Percentiles rank a stretch among this genome's conserved stretches.
Conservation (phyloP, 2,888 invertebrate genomes). For the Tortrix viridana region DNA sequence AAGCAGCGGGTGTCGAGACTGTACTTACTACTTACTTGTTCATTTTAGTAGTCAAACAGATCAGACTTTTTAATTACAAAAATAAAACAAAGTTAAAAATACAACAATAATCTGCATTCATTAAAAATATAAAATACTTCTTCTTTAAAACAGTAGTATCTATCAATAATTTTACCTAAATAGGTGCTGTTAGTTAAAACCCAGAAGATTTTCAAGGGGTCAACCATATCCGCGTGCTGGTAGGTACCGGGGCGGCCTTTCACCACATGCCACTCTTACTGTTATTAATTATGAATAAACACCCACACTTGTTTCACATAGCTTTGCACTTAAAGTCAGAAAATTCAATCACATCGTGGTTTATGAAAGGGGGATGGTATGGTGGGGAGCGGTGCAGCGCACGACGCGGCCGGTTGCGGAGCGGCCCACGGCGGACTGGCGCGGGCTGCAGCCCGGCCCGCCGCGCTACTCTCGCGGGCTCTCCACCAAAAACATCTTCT, state of each 20-base stretch:
- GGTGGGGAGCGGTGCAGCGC: conserved; percentile 43
- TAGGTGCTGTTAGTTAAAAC: conserved; percentile 93
- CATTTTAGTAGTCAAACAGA: not conserved
- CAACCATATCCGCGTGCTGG: conserved; percentile 87
- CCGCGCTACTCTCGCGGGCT: conserved; percentile 68
- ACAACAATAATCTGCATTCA: not conserved
- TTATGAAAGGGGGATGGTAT: conserved; percentile 46
- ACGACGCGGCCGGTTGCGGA: conserved; percentile 65
- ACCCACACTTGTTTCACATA: conserved; percentile 43
- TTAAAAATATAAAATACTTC: not conserved
- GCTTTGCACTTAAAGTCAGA: conserved; percentile 40
- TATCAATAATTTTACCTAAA: conserved; percentile 83
- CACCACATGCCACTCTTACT: conserved; percentile 76
- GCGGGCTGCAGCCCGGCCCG: conserved; percentile 67
- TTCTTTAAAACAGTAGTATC: not conserved
- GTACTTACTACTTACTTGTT: conserved; percentile 1
- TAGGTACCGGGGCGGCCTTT: conserved; percentile 65
- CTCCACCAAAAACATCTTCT: conserved; percentile 40
- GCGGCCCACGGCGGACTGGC: conserved; percentile 78
- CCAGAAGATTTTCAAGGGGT: conserved; percentile 93
- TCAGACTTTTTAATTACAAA: not conserved
- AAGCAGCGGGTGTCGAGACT: conserved; percentile 28
- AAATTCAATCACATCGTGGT: conserved; percentile 45
- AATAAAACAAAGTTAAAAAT: not conserved
- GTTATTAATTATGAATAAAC: conserved; percentile 51